Evolutionary conservation across 1,140 invertebrate genomes (phyloP), one percentile per base, ranked within the genome.

Genomic region (Cephus cinctus): DNA sequence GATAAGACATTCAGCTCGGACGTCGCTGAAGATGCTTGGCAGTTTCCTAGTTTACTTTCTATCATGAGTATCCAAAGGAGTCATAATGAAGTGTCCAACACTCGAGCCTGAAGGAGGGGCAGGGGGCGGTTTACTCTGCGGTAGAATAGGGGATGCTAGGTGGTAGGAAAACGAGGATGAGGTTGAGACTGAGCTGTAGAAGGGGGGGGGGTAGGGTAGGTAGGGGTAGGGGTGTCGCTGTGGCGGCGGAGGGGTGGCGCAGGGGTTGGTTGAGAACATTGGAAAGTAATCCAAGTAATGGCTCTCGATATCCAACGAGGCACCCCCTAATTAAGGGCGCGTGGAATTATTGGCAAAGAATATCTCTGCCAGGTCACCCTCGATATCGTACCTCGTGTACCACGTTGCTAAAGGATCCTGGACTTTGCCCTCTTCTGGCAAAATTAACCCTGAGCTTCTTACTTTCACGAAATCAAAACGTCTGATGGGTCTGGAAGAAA

Each of bases 281-380:
- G 25, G 53, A 54, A 59, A 61, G 58, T 63, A 63, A 65, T 63
- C 49, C 52, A 36, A 50, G 54, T 65, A 63, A 65, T 65, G 56
- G 56, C 50, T 43, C 45, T 54, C 50, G 39, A 63, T 50, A 49
- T 47, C 16, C 35, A 34, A 43, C 15, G 19, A 31, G 34, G n/a
- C 50, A 32, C 30, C 43, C 50, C 55, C 54, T 61, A 58, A 61
- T 63, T 55, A 52, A 54, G 52, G 47, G 47, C 52, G 36, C 52
- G 46, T 54, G 19, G 47, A 60, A 62, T 63, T 61, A 63, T 64
- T 54, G 57, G 49, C 44, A 35, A 32, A 51, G 39, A 40, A 42
- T 42, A 42, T 40, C 44, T 53, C 41, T 36, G 20, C 32, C 40
- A 46, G 49, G 49, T 38, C 54, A 36, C 31, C 31, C 50, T 35